Evolutionary conservation across 2,113 vertebrate species (phyloP).

Genomic region (Callionymus lyra): DNA sequence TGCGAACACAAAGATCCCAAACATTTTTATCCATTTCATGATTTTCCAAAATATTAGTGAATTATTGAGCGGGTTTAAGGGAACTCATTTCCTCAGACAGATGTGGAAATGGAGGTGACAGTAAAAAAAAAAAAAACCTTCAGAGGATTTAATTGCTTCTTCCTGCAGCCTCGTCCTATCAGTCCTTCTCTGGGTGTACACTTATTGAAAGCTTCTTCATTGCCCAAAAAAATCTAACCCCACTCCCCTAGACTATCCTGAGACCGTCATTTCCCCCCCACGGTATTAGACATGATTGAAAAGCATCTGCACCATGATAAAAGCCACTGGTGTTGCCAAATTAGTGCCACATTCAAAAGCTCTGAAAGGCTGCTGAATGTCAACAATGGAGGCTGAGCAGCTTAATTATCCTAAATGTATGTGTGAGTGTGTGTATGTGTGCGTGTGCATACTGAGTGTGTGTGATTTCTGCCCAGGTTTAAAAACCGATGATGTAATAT

Average conservation of each 20-base stretch:
- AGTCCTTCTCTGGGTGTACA: conserved; percentile 47
- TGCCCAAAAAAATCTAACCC: conserved; percentile 37
- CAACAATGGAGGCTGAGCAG: conserved; percentile 62
- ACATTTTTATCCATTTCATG: conserved; percentile 30
- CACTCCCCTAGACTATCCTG: conserved; percentile 47
- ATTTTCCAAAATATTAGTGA: conserved; percentile 41
- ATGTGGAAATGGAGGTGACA: conserved; percentile 51
- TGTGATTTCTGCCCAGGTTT: too few relatives aligned
- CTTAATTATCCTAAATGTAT: conserved; percentile 53
- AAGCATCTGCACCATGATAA: conserved; percentile 61
- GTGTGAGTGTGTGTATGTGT: conserved; percentile 21
- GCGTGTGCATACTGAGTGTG: conserved; percentile 15
- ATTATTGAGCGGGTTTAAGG: conserved; percentile 43
- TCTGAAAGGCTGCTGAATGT: conserved; percentile 59
- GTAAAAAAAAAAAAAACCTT: conserved; percentile 62
- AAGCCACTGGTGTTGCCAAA: conserved; percentile 53
- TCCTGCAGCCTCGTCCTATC: conserved; percentile 52
- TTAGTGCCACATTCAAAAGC: conserved; percentile 63
- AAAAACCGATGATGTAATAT: conserved; percentile 55
- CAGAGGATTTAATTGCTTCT: conserved; percentile 63
- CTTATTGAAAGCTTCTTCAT: conserved; percentile 55
- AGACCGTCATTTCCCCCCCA: conserved; percentile 33
- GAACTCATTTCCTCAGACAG: conserved; percentile 49
- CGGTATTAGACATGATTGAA: conserved; percentile 39
- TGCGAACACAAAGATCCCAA: conserved; percentile 27